Percentiles rank a stretch among this genome's conserved stretches.
phyloP scores from a whole-genome alignment of 2,888 invertebrate genomes.

The Nymphalis urticae region DNA sequence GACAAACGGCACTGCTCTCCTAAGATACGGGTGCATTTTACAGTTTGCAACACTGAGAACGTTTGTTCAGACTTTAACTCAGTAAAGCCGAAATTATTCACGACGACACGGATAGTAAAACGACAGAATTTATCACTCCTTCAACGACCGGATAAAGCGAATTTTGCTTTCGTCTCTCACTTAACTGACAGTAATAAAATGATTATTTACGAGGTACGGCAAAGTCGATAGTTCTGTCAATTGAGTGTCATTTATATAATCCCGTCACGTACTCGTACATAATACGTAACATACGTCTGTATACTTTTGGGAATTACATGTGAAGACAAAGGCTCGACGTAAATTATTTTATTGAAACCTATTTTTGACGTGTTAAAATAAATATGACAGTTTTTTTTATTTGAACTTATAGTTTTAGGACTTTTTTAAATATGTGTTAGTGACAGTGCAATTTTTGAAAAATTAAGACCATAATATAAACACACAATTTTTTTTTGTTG shows the following conservation, averaged over 20 bases:
- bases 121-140: slow-evolving; percentile 41
- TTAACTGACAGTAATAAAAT: slow-evolving; percentile 32
- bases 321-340: neutral
- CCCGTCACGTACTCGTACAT: slow-evolving; percentile 6
- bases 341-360: neutral
- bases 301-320: neutral
- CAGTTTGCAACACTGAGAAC: slow-evolving; percentile 38
- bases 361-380: neutral
- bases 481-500: no score
- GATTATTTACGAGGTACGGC: slow-evolving; percentile 28
- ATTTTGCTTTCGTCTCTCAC: slow-evolving; percentile 36
- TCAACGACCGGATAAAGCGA: slow-evolving; percentile 37
- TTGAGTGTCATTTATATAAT: slow-evolving; percentile 22
- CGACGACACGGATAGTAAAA: slow-evolving; percentile 41
- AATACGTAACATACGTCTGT: slow-evolving; percentile 12
- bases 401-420: no score
- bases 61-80: slow-evolving; percentile 46
- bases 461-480: no score
- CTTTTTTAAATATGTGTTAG: no score
- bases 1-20: slow-evolving; percentile 36
- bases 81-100: slow-evolving; percentile 48
- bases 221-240: slow-evolving; percentile 25
- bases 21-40: slow-evolving; percentile 41
- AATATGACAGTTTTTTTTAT: neutral
- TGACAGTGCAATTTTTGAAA: no score